Evolutionary conservation across 1,140 invertebrate genomes (phyloP).

Genomic region (Zaprionus nigranus): DNA sequence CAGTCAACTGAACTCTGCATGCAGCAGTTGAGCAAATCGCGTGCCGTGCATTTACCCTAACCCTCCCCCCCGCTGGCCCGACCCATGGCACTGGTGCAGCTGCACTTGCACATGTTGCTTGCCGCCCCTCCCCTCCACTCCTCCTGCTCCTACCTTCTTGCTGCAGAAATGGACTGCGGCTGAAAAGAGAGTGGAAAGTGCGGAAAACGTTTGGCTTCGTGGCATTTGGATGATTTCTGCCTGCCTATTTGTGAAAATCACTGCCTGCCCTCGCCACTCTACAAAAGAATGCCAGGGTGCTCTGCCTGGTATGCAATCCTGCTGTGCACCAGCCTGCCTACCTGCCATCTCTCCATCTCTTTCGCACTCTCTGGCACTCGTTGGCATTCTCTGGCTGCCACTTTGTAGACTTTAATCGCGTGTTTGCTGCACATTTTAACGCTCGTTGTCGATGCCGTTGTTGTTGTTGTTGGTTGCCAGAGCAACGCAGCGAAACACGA

Average conservation of each 20-base stretch:
- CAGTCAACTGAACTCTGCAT: conserved; percentile 58
- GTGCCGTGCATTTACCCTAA: conserved; percentile 39
- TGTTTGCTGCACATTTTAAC: conserved; percentile 76
- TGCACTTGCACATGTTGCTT: conserved; percentile 54
- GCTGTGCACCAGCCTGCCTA: conserved; percentile 3
- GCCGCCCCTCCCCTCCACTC: background rate
- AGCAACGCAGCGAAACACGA: conserved; percentile 61
- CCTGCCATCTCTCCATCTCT: background rate
- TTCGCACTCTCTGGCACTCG: background rate
- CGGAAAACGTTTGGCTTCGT: conserved; percentile 67
- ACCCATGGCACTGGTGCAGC: conserved; percentile 39
- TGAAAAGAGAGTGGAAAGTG: conserved; percentile 17
- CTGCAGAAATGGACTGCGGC: conserved; percentile 42
- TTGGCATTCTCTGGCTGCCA: conserved; percentile 9
- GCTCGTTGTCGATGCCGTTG: conserved; percentile 38
- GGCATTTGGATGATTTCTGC: conserved; percentile 80
- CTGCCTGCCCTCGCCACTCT: background rate
- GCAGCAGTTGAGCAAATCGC: conserved; percentile 64
- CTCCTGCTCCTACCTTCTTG: background rate
- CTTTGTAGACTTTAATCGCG: conserved; percentile 67
- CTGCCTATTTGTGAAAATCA: conserved; percentile 51
- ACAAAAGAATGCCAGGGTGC: too few species aligned
- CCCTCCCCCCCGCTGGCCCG: background rate
- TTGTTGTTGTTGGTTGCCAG: conserved; percentile 63
- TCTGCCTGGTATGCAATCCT: conserved; percentile 2